A percentile compares a stretch with the other conserved stretches of the same genome.
These are phyloP conservation scores for Sebastes hubbsi DNA, from an alignment of 2,797 vertebrate genomes.

Conservation along the genomic window DNA sequence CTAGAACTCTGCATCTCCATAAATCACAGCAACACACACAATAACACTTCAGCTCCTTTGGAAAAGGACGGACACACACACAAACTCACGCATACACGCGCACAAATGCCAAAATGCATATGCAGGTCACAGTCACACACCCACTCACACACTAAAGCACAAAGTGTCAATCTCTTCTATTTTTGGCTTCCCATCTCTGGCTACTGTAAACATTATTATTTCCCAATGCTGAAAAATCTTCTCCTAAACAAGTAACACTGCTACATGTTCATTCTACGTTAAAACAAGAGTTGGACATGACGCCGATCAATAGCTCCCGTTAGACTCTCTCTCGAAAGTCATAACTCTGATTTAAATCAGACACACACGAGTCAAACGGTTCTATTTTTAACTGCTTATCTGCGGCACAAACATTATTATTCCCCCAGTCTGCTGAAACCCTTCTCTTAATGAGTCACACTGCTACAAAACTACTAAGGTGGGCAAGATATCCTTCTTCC, in stretches of 20 bases:
- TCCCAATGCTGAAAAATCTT: background rate
- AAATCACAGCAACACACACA: conserved; percentile 28
- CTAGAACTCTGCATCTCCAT: conserved; percentile 33
- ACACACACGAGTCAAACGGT: background rate
- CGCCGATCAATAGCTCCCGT: background rate
- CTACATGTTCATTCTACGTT: background rate
- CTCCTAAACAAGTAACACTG: background rate
- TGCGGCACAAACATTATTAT: background rate
- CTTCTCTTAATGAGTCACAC: background rate
- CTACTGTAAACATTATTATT: background rate
- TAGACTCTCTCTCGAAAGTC: background rate
- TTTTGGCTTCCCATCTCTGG: background rate
- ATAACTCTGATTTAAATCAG: background rate
- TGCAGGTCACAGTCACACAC: background rate
- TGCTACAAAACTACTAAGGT: background rate
- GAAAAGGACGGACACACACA: background rate
- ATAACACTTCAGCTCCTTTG: background rate
- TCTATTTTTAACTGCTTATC: background rate
- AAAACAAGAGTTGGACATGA: background rate
- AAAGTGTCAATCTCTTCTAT: background rate
- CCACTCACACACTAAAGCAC: background rate
- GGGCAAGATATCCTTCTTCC: background rate
- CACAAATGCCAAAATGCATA: background rate
- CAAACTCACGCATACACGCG: background rate
- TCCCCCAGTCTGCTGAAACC: background rate